Base-by-base conservation (phyloP, 2,797 vertebrate genomes). In the Pteronotus mesoamericanus region DNA sequence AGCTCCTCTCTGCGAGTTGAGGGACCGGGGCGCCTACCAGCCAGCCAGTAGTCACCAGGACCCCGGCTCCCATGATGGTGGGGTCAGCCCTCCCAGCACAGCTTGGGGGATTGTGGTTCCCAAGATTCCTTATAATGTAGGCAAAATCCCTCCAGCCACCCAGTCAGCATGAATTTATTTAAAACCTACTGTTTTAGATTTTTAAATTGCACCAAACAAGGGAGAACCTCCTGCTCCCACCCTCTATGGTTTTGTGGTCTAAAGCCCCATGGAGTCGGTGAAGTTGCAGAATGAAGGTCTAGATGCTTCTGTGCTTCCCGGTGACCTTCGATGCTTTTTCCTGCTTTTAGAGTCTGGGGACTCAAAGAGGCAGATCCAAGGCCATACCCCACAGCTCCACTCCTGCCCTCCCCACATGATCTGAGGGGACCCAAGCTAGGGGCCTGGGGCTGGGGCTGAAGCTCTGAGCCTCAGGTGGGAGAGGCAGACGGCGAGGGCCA, bases 31-130 rank as follows among this genome's bases (percentile, higher is more conserved):
- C 6, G 5, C 9, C 26, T 0, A 6, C 46, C 29, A 16, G 11
- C 19, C 2, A 0, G 4, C 19, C 24, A 15, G 1, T 24, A 19
- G 1, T 19, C 57, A 5, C 75, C 3, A 12, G 71, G 53, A 53
- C n/a, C 19, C 34, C 53, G 1, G 0, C 11, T 48, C 61, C 51
- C 15, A 1, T 12, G 9, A 32, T 21, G 55, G 57, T 2, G 15
- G 6, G 37, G 16, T 32, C 26, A 57, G 46, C 16, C 4, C 7
- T 3, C 55, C 26, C n/a, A 29, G 59, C 21, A 34, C 10, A 37
- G 22, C 29, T 24, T 61, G 32, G 7, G 57, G 7, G 15, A 10
- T 4, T 32, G 15, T 26, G 7, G 7, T 1, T 34, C 39, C 48
- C 46, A 2, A 39, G 32, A 29, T 15, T 53, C 19, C 66, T 66